Base-by-base conservation (phyloP, 1,140 invertebrate species). In the Coptotermes formosanus region DNA sequence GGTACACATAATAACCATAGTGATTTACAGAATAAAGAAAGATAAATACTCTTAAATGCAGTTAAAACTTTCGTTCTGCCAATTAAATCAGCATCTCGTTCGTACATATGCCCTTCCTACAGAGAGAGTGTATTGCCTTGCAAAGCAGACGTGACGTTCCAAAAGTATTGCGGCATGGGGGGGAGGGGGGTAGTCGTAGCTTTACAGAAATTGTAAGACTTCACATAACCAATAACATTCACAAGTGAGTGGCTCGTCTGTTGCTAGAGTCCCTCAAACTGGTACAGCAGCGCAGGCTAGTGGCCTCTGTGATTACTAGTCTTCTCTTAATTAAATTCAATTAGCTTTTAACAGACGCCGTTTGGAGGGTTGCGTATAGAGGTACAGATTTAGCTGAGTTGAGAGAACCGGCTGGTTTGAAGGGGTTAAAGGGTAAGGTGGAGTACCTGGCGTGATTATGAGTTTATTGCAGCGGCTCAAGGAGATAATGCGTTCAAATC, bases 321-420 rank as follows among this genome's bases (percentile, higher is more conserved):
- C 82, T 83, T 52, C 38, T 43, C 82, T 83, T 83, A 83, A 83
- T 83, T 83, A 83, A 83, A 83, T 83, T 52, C 82, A 83, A 83
- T 83, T 83, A 83, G 32, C 82, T 52, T 83, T 52, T 45, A 44
- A 83, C 21, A 83, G 82, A 25, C n/a, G 9, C 82, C 52, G 52
- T 16, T 55, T 55, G 52, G 52, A 55, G 64, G 64, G 64, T 25
- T 75, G 64, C 11, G 12, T 64, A 23, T 23, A 7, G 21, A 7
- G 12, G 64, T 7, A 9, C 64, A 4, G 64, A 25, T 75, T 75
- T 75, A n/a, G 64, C n/a, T 75, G 64, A 75, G 64, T 75, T 75
- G 64, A 75, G 64, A n/a, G 64, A 75, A 75, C 64, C 64, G 64
- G 64, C 21, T 12, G 59, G 59, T 75, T 75, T 75, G 64, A 75